These are phyloP conservation scores for Thelaira solivaga DNA, from an alignment of 2,888 invertebrate genomes.

Conservation along the genomic window DNA sequence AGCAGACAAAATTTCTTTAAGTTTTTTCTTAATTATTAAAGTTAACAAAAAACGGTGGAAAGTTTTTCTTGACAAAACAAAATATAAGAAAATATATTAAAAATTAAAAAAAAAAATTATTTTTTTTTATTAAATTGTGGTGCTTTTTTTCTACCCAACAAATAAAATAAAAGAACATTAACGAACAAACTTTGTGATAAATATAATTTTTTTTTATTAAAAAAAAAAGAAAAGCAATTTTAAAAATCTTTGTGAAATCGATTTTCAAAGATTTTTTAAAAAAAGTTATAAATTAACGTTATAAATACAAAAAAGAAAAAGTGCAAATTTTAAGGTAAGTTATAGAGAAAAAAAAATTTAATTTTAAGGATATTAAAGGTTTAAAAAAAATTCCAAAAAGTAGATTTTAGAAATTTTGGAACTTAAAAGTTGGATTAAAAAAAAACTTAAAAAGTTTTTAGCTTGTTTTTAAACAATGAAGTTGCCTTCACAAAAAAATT, in stretches of 20 bases:
- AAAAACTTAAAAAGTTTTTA: too few relatives aligned
- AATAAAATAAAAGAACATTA: slow-evolving; percentile 3
- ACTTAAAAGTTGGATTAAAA: too few relatives aligned
- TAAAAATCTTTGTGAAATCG: slow-evolving; percentile 46
- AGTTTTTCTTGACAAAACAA: slow-evolving; percentile 19
- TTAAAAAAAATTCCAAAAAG: neutral
- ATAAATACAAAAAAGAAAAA: slow-evolving; percentile 30
- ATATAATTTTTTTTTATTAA: slow-evolving; percentile 42
- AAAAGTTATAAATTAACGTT: slow-evolving; percentile 27
- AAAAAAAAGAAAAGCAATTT: too few relatives aligned
- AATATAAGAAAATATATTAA: slow-evolving; percentile 2
- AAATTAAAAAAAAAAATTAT: too few relatives aligned
- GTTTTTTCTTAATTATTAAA: slow-evolving; percentile 3
- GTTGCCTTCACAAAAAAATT: too few relatives aligned
- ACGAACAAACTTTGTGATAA: slow-evolving; percentile 52
- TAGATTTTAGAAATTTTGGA: too few relatives aligned
- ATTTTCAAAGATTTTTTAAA: slow-evolving; percentile 39
- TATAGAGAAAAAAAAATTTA: neutral
- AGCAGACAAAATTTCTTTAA: slow-evolving; percentile 26
- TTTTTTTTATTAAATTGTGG: slow-evolving; percentile 39
- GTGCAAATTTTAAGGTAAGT: slow-evolving; percentile 63
- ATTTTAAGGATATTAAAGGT: neutral
- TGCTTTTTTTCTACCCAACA: slow-evolving; percentile 23
- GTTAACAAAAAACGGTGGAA: slow-evolving; percentile 25
- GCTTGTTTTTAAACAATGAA: too few relatives aligned